Conservation (phyloP, 1,140 invertebrate species). For the Drosophila dunni region DNA sequence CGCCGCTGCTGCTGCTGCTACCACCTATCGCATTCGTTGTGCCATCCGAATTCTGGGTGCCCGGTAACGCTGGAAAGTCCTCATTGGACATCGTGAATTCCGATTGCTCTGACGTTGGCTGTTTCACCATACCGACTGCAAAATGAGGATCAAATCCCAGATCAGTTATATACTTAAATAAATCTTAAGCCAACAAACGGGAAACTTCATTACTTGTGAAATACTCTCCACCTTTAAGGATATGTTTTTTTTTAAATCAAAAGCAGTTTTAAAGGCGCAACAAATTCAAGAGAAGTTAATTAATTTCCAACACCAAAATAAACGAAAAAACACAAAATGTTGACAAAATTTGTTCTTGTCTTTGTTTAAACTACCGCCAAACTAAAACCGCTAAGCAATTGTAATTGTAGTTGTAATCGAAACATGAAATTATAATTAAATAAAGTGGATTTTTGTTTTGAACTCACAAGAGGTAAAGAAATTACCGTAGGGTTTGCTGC, state of each 20-base stretch:
- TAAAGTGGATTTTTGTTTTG: slow-evolving; percentile 77
- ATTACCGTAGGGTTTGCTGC: slow-evolving; percentile 94
- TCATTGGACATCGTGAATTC: slow-evolving; percentile 99
- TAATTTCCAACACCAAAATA: slow-evolving; percentile 32
- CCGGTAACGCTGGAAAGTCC: slow-evolving; percentile 98
- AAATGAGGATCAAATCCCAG: slow-evolving; percentile 20
- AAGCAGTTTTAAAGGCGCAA: not conserved
- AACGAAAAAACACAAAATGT: slow-evolving; percentile 4
- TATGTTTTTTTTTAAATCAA: not conserved
- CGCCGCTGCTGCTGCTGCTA: slow-evolving; percentile 50
- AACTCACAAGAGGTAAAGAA: slow-evolving; percentile 85
- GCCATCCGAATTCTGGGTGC: slow-evolving; percentile 86
- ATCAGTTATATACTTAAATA: slow-evolving; percentile 14
- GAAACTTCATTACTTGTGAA: not conserved
- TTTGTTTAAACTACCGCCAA: not conserved
- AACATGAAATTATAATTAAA: slow-evolving; percentile 69
- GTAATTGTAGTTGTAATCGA: slow-evolving; percentile 44
- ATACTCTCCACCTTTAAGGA: not conserved
- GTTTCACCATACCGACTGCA: slow-evolving; percentile 97
- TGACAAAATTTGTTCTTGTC: slow-evolving; percentile 30
- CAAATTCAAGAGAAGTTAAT: not conserved
- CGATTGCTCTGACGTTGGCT: slow-evolving; percentile 94
- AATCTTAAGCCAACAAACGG: slow-evolving; percentile 33
- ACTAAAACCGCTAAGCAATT: slow-evolving; percentile 39
- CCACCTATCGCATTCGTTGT: slow-evolving; percentile 85